A percentile compares a stretch with the other conserved stretches of the same genome.
phyloP scores from a whole-genome alignment of 2,888 invertebrate genomes.

The Blastobasis lacticolella region DNA sequence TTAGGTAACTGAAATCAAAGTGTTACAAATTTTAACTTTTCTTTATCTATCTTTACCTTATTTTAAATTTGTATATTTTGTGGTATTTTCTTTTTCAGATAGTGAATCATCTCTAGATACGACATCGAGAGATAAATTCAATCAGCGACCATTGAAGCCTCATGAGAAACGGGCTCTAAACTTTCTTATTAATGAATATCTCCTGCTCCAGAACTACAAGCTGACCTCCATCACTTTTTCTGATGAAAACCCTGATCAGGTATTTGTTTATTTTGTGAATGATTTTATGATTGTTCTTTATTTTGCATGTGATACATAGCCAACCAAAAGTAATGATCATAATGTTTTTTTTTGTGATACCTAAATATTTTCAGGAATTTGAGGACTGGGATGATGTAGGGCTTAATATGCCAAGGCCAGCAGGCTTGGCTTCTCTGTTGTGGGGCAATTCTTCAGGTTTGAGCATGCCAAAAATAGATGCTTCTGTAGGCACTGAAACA shows the following conservation, averaged over 20 bases:
- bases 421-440: slow-evolving; percentile 80
- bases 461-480: slow-evolving; percentile 52
- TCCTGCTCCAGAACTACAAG: slow-evolving; percentile 85
- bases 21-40: too few species aligned
- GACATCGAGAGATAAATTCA: slow-evolving; percentile 39
- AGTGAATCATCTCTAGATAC: slow-evolving; percentile 59
- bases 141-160: slow-evolving; percentile 77
- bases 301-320: background rate
- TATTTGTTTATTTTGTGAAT: slow-evolving; percentile 25
- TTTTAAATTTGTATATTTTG: too few species aligned
- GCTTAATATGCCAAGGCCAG: slow-evolving; percentile 86
- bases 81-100: slow-evolving; percentile 36
- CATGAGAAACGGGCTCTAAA: slow-evolving; percentile 89
- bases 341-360: too few species aligned
- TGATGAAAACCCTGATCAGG: slow-evolving; percentile 92
- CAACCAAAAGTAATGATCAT: background rate
- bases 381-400: slow-evolving; percentile 96
- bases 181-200: slow-evolving; percentile 90
- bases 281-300: background rate
- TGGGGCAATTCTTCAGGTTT: slow-evolving; percentile 66
- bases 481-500: slow-evolving; percentile 53
- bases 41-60: too few species aligned
- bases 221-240: slow-evolving; percentile 92
- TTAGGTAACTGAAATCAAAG: too few species aligned
- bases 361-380: slow-evolving; percentile 76